phyloP scores from a whole-genome alignment of 2,888 invertebrate species.

The Campaea margaritaria region DNA sequence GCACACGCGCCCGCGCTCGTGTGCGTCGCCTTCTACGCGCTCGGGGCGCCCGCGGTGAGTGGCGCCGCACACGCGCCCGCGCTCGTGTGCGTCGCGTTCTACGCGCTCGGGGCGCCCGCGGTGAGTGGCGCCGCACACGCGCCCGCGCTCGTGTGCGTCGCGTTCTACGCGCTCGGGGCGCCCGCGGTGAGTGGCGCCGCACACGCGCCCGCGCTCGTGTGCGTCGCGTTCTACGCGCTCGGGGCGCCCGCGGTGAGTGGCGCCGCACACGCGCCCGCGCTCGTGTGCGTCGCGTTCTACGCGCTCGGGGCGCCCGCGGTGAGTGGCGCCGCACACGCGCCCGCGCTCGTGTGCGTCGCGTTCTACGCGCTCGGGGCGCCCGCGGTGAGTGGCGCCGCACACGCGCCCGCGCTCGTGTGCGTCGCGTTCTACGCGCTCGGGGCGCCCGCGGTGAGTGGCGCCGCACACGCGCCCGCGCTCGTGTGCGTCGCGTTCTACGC shows the following conservation, averaged over 20 bases:
- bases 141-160: too few relatives aligned
- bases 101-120: constrained; percentile 92
- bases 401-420: neutral
- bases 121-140: constrained; percentile 77
- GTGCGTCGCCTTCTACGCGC: too few relatives aligned
- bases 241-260: constrained; percentile 92
- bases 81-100: constrained; percentile 93
- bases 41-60: too few relatives aligned
- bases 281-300: too few relatives aligned
- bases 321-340: constrained; percentile 75
- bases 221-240: constrained; percentile 90
- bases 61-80: constrained; percentile 87
- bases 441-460: too few relatives aligned
- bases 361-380: constrained; percentile 94
- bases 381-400: constrained; percentile 84
- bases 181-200: too few relatives aligned
- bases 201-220: constrained; percentile 93
- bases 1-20: neutral
- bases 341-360: constrained; percentile 93
- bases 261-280: neutral
- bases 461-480: constrained; percentile 89
- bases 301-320: too few relatives aligned
- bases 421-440: too few relatives aligned
- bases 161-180: too few relatives aligned
- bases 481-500: constrained; percentile 93